These are phyloP conservation scores for Amiota communis DNA, from an alignment of 2,888 invertebrate species.

Conservation along the genomic window DNA sequence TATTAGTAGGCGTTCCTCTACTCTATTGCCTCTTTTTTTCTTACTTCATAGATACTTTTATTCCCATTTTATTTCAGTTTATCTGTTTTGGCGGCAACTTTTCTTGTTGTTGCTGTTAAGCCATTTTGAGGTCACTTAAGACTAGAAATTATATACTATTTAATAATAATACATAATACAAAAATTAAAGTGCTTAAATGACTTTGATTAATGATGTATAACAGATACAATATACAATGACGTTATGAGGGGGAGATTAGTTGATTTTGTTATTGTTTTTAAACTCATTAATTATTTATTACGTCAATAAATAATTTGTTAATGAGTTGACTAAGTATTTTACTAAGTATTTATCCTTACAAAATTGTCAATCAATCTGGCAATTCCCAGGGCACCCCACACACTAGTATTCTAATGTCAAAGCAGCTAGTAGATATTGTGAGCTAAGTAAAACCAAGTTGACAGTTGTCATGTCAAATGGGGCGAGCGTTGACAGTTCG, in stretches of 20 bases:
- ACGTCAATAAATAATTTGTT: constrained; percentile 29
- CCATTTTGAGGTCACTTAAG: too few species aligned
- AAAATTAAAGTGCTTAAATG: too few species aligned
- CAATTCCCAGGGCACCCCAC: not conserved
- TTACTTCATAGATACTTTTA: constrained; percentile 57
- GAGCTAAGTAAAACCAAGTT: not conserved
- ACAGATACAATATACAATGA: too few species aligned
- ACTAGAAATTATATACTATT: too few species aligned
- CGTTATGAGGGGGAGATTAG: too few species aligned
- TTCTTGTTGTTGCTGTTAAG: not conserved
- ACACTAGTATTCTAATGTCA: not conserved
- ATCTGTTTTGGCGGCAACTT: not conserved
- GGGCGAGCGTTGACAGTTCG: constrained; percentile 34
- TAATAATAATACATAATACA: too few species aligned
- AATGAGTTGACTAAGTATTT: constrained; percentile 28
- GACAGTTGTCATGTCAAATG: constrained; percentile 33
- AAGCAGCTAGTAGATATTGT: too few species aligned
- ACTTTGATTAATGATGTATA: too few species aligned
- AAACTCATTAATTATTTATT: constrained; percentile 58
- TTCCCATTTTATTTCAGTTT: constrained; percentile 33
- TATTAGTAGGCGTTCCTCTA: constrained; percentile 49
- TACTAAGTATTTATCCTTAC: not conserved
- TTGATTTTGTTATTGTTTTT: constrained; percentile 42
- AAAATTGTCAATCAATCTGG: constrained; percentile 9
- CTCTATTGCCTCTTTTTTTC: not conserved